Evolutionary conservation across 2,888 invertebrate species (phyloP), one percentile per base, ranked within the genome.

Genomic region (Nomada fabriciana): DNA sequence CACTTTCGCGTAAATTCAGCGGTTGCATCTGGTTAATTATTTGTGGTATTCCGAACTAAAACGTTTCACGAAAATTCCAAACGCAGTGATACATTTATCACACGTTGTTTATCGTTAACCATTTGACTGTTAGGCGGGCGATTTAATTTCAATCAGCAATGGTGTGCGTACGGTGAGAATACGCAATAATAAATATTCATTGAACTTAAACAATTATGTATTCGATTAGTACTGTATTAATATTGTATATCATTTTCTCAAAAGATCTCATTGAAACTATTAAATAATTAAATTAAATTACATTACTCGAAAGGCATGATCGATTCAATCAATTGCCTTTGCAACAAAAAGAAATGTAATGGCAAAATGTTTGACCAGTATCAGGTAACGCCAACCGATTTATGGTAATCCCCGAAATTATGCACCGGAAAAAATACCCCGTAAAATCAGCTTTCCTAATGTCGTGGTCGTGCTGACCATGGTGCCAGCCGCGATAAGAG

Each of bases 401-500:
- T 79, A 70, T 65, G 36, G 64, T 80, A 79, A 80, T 79, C 70
- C 65, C 52, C 10, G 25, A 79, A 80, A 67, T 69, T 43, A 52
- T 42, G 69, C 52, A 36, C 18, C 50, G 13, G 57, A 64, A 64
- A 78, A 55, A 60, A 50, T n/a, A 20, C 18, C 9, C 23, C 25
- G 20, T 65, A 42, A 65, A 65, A 53, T 69, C 79, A 23, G 60
- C 70, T 52, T 55, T 61, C 50, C 69, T 61, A 77, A 82, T 82
- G 72, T 69, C 20, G 20, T 47, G 82, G 50, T 10, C 15, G 15
- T 10, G 15, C 61, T 70, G 65, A 70, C 73, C 82, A 70, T n/a
- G 69, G 42, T 61, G 65, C 57, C 82, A 23, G 50, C 25, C 3
- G 43, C 64, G 83, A 83, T 83, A 83, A 82, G 67, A 25, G 57